Conservation (phyloP, 2,113 vertebrate genomes). For the Sigmodon hispidus region DNA sequence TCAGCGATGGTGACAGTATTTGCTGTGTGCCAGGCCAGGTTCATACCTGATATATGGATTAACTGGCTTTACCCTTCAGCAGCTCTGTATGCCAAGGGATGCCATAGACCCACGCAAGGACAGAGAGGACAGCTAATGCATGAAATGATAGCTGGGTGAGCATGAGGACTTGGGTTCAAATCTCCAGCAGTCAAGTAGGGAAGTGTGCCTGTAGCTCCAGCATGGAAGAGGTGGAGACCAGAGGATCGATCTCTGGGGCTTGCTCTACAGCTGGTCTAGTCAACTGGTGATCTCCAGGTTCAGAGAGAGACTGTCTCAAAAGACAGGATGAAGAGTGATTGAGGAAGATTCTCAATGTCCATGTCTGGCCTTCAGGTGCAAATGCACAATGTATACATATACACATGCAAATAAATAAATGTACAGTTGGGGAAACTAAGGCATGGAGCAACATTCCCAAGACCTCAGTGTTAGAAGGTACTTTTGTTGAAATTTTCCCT, state of each 20-base stretch:
- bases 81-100: neutral
- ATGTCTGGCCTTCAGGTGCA: neutral
- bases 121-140: neutral
- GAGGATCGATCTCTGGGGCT: neutral
- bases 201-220: neutral
- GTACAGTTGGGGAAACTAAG: constrained; percentile 23
- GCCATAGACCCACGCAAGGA: no score
- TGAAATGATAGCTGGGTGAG: neutral
- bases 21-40: neutral
- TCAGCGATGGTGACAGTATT: neutral
- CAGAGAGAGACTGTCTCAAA: neutral
- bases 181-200: neutral
- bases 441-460: neutral
- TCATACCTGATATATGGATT: neutral
- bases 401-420: neutral
- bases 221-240: neutral
- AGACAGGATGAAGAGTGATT: neutral
- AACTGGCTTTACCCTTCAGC: neutral
- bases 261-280: neutral
- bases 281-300: neutral
- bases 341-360: no score
- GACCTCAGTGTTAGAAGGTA: neutral
- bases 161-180: no score
- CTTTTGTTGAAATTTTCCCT: neutral
- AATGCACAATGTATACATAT: neutral